Percentiles rank a stretch among this genome's conserved stretches.
phyloP scores from a whole-genome alignment of 2,113 vertebrate genomes.

The Columba livia region DNA sequence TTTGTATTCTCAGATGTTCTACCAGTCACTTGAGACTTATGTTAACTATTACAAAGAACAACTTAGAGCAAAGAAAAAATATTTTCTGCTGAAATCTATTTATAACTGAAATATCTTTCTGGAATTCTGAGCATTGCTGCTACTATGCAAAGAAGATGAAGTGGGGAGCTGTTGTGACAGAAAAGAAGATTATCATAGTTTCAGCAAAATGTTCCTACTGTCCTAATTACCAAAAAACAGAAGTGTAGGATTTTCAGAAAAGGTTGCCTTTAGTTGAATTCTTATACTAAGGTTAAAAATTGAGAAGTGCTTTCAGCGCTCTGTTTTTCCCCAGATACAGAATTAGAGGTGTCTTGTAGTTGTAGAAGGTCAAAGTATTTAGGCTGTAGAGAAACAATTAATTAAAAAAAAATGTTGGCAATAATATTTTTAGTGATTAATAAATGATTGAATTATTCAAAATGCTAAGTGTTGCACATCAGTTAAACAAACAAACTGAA shows the following conservation, averaged over 20 bases:
- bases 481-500: neutral
- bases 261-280: neutral
- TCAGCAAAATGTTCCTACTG: neutral
- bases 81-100: neutral
- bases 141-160: neutral
- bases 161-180: neutral
- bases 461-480: neutral
- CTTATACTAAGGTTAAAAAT: neutral
- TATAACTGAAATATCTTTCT: neutral
- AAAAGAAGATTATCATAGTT: neutral
- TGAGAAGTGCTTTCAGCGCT: neutral
- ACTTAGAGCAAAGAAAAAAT: neutral
- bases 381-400: neutral
- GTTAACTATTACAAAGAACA: neutral
- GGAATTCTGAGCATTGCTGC: neutral
- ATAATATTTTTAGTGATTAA: neutral
- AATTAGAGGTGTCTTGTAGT: neutral
- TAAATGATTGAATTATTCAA: neutral
- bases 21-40: neutral
- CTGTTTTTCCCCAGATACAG: neutral
- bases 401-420: neutral
- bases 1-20: neutral
- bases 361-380: neutral
- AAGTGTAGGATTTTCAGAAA: neutral
- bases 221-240: neutral